These are phyloP conservation scores for Agonopterix arenella DNA, from an alignment of 2,888 invertebrate genomes.

Conservation along the genomic window DNA sequence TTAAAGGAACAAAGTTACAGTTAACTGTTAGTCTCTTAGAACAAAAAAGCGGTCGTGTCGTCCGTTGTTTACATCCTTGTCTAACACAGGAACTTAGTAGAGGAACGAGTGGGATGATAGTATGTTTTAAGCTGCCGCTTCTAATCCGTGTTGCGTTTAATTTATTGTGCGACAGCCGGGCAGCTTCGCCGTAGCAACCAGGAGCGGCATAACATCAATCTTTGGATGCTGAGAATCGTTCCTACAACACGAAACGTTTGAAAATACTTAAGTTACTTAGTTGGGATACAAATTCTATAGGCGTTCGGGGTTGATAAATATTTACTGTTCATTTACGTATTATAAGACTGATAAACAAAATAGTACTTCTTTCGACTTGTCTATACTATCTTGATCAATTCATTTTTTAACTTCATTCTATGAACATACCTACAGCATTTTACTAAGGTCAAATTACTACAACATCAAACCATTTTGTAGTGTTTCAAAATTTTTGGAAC, in stretches of 20 bases:
- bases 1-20: conserved; percentile 58
- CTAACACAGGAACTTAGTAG: conserved; percentile 32
- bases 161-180: conserved; percentile 72
- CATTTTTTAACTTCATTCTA: too few relatives aligned
- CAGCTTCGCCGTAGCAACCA: conserved; percentile 38
- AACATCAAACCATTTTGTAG: too few relatives aligned
- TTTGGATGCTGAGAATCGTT: conserved; percentile 37
- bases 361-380: too few relatives aligned
- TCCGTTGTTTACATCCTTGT: conserved; percentile 50
- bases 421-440: too few relatives aligned
- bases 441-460: too few relatives aligned
- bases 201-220: conserved; percentile 65
- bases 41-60: conserved; percentile 62
- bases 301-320: too few relatives aligned
- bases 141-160: conserved; percentile 68
- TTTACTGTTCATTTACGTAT: too few relatives aligned
- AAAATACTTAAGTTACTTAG: conserved; percentile 36
- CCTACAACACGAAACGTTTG: conserved; percentile 33
- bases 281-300: background rate
- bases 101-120: conserved; percentile 52
- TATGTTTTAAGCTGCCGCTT: conserved; percentile 53
- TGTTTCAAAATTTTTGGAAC: too few relatives aligned
- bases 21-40: conserved; percentile 61
- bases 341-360: too few relatives aligned
- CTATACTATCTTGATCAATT: too few relatives aligned